Base-by-base conservation (phyloP, 2,113 vertebrate genomes). In the Psophia crepitans region DNA sequence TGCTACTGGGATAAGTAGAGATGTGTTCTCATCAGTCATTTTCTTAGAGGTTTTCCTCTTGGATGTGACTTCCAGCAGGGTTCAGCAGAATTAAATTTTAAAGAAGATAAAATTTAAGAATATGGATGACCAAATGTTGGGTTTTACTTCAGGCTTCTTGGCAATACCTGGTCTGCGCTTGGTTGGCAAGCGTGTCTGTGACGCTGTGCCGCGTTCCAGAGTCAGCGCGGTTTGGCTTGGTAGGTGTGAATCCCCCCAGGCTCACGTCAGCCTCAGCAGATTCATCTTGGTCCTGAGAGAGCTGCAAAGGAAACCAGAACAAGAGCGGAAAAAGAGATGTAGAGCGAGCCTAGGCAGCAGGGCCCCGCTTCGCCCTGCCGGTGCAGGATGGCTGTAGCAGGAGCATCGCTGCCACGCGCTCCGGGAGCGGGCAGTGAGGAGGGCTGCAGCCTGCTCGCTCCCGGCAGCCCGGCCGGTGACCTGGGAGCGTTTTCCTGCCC, bases 61-160 rank as follows among this genome's bases (percentile, higher is more conserved):
- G 82, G 63, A 81, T 95, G 70, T 87, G 61, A 76, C 66, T 96
- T 87, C 57, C 81, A 85, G 61, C 61, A 68, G 53, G 77, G 89
- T 69, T 96, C 78, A 84, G 66, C 26, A 4, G 90, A 89, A 93
- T 90, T 71, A 89, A 71, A 89, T 75, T 87, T 71, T 82, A 81
- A 84, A 89, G 80, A 75, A 51, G 73, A 91, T 7, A 24, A 69
- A 56, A 70, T 77, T 95, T 93, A 93, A 95, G 94, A 96, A 94
- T 95, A 96, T 95, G 96, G 89, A 95, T 96, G 81, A 82, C 87
- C 94, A 96, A 96, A 96, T 94, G 91, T 79, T 94, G 89, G 74
- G 57, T 87, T 96, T 96, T 87, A 91, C 96, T 95, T 68, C 61
- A 93, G 81, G 91, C 81, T 94, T 91, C 91, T 96, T 97, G 96